Evolutionary conservation across 2,113 vertebrate genomes (phyloP), one percentile per base, ranked within the genome.

Genomic region (Amphiprion percula): DNA sequence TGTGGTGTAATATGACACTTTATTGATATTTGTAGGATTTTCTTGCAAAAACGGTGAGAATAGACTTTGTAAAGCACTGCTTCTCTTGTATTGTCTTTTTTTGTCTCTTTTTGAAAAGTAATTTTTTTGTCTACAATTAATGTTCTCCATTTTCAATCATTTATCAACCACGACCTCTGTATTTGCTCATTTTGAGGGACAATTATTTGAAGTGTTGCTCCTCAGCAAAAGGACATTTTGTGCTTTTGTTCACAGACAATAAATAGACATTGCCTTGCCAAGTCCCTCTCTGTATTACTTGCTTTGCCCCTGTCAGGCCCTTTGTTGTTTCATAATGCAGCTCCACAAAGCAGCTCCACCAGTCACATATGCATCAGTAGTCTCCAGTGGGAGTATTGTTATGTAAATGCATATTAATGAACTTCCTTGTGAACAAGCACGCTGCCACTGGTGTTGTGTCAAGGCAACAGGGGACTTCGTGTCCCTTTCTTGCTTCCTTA

Each of bases 341-440:
- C 52, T 28, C 52, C 11, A 77, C 83, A 86, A 67, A 80, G 83
- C 65, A 28, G 68, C 78, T 30, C 72, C 85, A 87, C 77, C 58
- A 77, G 58, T 85, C 85, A 87, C 78, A 73, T 72, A 26, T 71
- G 80, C 82, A 87, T 85, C 80, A 83, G 67, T 53, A 17, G 70
- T 47, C 86, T 78, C 88, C 79, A 77, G 62, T 72, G 87, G 72
- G 46, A 80, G 39, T 19, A 82, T 90, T 91, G 84, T 91, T 80
- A 88, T 86, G 84, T 74, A 85, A 90, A 92, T 90, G 66, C 23
- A 28, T 78, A 87, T 83, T 87, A 90, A 87, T 91, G 85, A 88
- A 85, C 75, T 84, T 83, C 75, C 77, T 73, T 73, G 50, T 67
- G 70, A 70, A 77, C 69, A 74, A 68, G 61, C 50, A 41, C 66